Conservation (phyloP, 2,888 invertebrate species). For the Mycalesis mineus region DNA sequence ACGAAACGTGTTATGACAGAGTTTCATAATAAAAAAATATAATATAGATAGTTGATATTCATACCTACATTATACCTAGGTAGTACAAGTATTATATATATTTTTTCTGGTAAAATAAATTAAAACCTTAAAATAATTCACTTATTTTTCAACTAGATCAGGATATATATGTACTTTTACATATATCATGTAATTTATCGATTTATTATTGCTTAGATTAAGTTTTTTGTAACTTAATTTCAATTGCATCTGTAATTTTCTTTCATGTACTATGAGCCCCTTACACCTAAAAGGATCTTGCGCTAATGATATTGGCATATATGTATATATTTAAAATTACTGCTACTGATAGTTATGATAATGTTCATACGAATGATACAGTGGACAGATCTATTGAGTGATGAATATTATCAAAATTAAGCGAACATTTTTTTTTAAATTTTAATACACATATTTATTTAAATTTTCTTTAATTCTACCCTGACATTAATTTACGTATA, state of each 20-base stretch:
- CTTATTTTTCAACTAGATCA: neutral
- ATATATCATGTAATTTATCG: neutral
- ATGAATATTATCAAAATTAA: slow-evolving; percentile 67
- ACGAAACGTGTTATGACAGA: neutral
- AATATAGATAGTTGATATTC: neutral
- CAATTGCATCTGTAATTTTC: neutral
- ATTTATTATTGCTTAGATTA: neutral
- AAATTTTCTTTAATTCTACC: slow-evolving; percentile 78
- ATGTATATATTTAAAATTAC: slow-evolving; percentile 36
- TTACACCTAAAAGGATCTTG: slow-evolving; percentile 45
- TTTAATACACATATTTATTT: slow-evolving; percentile 57
- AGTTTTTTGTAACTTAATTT: neutral
- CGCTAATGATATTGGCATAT: slow-evolving; percentile 65
- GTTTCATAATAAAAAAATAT: neutral
- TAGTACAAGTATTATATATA: neutral
- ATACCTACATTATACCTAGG: neutral
- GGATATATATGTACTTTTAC: neutral
- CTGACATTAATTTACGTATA: slow-evolving; percentile 94
- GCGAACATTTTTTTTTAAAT: slow-evolving; percentile 49
- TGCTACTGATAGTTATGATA: slow-evolving; percentile 35
- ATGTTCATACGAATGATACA: slow-evolving; percentile 45
- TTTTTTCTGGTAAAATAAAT: neutral
- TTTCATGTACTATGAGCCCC: slow-evolving; percentile 9
- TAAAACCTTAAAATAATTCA: neutral
- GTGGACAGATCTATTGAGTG: slow-evolving; percentile 65